Base-by-base conservation (phyloP, 1,140 invertebrate species). In the Drosophila burlai region DNA sequence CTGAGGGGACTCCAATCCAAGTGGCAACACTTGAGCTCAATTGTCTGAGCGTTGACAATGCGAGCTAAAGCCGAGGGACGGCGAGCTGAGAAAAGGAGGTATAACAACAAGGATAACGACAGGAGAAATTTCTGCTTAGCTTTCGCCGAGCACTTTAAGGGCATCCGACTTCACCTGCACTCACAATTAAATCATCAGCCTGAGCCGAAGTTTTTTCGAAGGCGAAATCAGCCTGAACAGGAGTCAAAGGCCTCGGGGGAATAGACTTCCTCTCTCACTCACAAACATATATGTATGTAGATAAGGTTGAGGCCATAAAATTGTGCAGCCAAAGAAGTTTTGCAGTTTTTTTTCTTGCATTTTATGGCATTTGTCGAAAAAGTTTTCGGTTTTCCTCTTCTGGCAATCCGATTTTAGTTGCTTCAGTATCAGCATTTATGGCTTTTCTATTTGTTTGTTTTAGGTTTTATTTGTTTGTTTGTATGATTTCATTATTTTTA, bases 41-140 rank as follows among this genome's bases (percentile, higher is more conserved):
- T 89, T 89, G 85, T 89, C 81, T 76, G 68, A 73, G 67, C 85
- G 84, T 84, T 84, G 85, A 89, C 85, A 89, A 90, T 76, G 78
- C 62, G 65, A 72, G 78, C 87, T 78, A 72, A 65, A 45, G 55
- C 24, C 31, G 11, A 10, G 75, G 60, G 40, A 13, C 8, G 18
- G 38, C 11, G 10, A 40, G 40, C 10, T 16, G 13, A 26, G 36
- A 57, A 55, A 57, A 24, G 54, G 21, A 57, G 16, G 18, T 31
- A 36, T 47, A 63, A 81, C 43, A 52, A 63, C 45, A 47, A 38
- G 59, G 46, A 64, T 55, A 46, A 49, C 55, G 43, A 43, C 42
- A 40, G 50, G 36, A 36, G 43, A 40, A 52, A 46, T 57, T 49
- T 24, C 16, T 42, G 52, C 38, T 72, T 57, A 26, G 46, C 68